A percentile compares a stretch with the other conserved stretches of the same genome.
phyloP scores from a whole-genome alignment of 2,888 invertebrate genomes.

The Chloroclysta siterata region DNA sequence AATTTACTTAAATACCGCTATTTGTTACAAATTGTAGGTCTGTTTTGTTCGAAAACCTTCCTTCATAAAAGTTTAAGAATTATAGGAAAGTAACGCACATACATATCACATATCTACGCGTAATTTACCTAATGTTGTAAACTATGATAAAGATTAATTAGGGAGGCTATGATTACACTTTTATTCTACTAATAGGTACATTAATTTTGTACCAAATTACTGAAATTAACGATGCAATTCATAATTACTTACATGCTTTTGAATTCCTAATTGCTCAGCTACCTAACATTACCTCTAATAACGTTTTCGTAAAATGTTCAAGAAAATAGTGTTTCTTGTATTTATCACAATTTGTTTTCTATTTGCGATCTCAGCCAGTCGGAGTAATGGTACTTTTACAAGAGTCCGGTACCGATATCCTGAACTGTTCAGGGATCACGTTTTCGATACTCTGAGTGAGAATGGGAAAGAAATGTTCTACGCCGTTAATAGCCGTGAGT shows the following conservation, averaged over 20 bases:
- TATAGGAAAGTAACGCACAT: too few relatives aligned
- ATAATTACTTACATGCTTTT: conserved; percentile 8
- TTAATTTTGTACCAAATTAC: not conserved
- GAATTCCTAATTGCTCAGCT: not conserved
- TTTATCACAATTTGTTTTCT: conserved; percentile 23
- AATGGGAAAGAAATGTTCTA: conserved; percentile 56
- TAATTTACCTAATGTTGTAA: not conserved
- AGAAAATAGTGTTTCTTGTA: conserved; percentile 15
- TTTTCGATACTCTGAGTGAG: conserved; percentile 51
- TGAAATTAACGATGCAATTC: conserved; percentile 11
- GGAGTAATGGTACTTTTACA: conserved; percentile 21
- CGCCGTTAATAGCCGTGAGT: conserved; percentile 60
- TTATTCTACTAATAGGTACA: not conserved
- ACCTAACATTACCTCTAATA: not conserved
- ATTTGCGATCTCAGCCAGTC: conserved; percentile 13
- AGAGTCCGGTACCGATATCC: conserved; percentile 42
- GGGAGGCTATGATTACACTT: not conserved
- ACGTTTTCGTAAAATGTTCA: conserved; percentile 28
- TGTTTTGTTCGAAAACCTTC: too few relatives aligned
- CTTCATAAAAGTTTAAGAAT: too few relatives aligned
- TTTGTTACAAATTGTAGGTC: too few relatives aligned
- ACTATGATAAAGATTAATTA: not conserved
- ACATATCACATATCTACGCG: too few relatives aligned
- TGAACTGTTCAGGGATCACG: conserved; percentile 51
- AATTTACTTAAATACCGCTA: too few relatives aligned